Evolutionary conservation across 2,113 vertebrate genomes (phyloP).

Genomic region (Neoarius graeffei): DNA sequence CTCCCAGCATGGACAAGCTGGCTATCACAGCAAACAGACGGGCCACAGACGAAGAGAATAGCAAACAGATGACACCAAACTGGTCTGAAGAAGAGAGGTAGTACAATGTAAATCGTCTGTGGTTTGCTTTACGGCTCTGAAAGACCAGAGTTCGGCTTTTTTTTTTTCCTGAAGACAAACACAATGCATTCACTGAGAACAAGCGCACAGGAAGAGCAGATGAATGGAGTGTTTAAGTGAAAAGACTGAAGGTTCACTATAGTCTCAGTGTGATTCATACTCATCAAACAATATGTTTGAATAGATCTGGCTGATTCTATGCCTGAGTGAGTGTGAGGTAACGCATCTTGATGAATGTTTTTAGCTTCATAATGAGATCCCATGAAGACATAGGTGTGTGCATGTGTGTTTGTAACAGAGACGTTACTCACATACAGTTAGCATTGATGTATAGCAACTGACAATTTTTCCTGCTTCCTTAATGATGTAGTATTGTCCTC

Average conservation of each 20-base stretch:
- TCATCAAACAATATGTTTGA: conserved; percentile 27
- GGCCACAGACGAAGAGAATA: conserved; percentile 5
- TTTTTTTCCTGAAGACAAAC: not conserved
- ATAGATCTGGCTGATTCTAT: not conserved
- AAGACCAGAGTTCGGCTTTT: conserved; percentile 2
- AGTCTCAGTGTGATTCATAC: conserved; percentile 16
- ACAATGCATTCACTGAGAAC: not conserved
- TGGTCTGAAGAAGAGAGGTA: not conserved
- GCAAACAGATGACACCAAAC: conserved; percentile 15
- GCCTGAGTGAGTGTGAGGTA: conserved; percentile 9
- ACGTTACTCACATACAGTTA: not conserved
- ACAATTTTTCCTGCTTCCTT: conserved; percentile 5
- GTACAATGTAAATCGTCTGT: conserved; percentile 18
- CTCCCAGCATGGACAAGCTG: conserved; percentile 43
- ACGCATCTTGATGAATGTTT: conserved; percentile 61
- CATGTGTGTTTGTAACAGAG: not conserved
- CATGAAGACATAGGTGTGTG: conserved; percentile 45
- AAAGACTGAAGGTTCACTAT: conserved; percentile 16
- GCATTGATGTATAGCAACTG: conserved; percentile 22
- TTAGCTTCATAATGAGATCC: conserved; percentile 61
- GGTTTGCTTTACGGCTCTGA: not conserved
- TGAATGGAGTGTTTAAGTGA: conserved; percentile 25
- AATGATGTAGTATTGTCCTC: conserved; percentile 25
- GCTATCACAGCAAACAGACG: conserved; percentile 26
- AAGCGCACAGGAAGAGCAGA: conserved; percentile 25